phyloP scores from a whole-genome alignment of 1,140 invertebrate genomes.

The Neocloeon triangulifer region DNA sequence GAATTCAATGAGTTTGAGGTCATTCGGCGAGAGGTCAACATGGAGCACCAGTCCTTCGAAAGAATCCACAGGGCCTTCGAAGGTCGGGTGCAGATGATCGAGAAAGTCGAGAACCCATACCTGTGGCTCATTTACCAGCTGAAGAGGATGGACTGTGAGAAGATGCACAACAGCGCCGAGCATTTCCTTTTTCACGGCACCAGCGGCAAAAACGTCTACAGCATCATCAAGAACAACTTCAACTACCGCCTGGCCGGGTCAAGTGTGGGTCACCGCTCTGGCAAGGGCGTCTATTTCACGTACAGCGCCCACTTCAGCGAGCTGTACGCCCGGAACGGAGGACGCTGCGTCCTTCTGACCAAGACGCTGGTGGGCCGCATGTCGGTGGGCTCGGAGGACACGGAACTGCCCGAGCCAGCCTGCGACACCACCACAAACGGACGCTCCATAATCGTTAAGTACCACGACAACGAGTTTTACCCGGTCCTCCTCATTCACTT shows the following conservation, averaged over 20 bases:
- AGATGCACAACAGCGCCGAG: not conserved
- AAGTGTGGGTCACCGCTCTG: not conserved
- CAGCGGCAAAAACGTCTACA: not conserved
- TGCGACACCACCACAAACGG: not conserved
- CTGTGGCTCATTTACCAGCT: not conserved
- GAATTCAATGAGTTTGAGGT: too few relatives aligned
- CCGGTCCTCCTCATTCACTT: not conserved
- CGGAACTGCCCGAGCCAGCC: not conserved
- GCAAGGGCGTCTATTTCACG: conserved; percentile 3
- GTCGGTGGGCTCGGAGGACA: too few relatives aligned
- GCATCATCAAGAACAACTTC: conserved; percentile 1
- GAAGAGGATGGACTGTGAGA: not conserved
- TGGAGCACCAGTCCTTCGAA: too few relatives aligned
- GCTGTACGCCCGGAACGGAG: not conserved
- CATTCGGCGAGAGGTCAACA: too few relatives aligned
- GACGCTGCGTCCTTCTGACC: not conserved
- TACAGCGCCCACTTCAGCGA: not conserved
- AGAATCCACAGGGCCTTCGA: too few relatives aligned
- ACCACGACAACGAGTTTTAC: conserved; percentile 1
- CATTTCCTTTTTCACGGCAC: conserved; percentile 3
- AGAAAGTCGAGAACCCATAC: not conserved
- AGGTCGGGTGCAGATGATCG: too few relatives aligned
- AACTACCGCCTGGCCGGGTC: conserved; percentile 2
- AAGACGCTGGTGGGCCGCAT: not conserved
- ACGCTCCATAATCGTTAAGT: not conserved